phyloP scores from a whole-genome alignment of 2,888 invertebrate species.

The Agrypnus murinus region DNA sequence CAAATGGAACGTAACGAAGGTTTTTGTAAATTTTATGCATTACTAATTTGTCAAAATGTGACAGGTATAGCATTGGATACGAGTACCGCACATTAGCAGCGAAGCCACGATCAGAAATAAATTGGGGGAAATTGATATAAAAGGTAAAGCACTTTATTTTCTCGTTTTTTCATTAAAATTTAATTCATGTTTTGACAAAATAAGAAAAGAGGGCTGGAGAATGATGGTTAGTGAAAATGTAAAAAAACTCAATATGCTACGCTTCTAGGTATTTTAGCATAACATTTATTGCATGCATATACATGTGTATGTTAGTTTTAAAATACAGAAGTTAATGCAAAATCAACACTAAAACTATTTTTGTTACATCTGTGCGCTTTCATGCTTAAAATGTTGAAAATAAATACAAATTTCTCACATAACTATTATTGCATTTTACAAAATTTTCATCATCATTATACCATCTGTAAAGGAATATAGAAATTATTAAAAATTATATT shows the following conservation, averaged over 20 bases:
- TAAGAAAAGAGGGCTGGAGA: conserved; percentile 8
- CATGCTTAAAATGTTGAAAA: too few species aligned
- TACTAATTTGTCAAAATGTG: conserved; percentile 29
- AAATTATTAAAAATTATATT: too few species aligned
- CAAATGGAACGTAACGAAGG: not conserved
- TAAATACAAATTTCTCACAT: too few species aligned
- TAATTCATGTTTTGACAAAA: conserved; percentile 22
- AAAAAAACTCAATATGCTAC: conserved; percentile 17
- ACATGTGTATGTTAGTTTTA: too few species aligned
- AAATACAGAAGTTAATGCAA: too few species aligned
- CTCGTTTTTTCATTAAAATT: conserved; percentile 34
- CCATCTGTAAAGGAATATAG: too few species aligned
- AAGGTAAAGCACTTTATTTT: conserved; percentile 24
- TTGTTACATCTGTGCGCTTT: too few species aligned
- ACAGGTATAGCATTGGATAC: conserved; percentile 27
- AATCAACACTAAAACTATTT: too few species aligned
- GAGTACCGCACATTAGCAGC: conserved; percentile 24
- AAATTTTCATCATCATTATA: too few species aligned
- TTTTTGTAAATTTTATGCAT: not conserved
- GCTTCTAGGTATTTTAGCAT: too few species aligned
- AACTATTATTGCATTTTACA: too few species aligned
- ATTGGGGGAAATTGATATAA: conserved; percentile 34
- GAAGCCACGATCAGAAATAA: conserved; percentile 27
- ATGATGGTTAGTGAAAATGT: conserved; percentile 13
- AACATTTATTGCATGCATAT: too few species aligned